Evolutionary conservation across 1,140 invertebrate species (phyloP), one percentile per base, ranked within the genome.

Genomic region (Euschistus heros): DNA sequence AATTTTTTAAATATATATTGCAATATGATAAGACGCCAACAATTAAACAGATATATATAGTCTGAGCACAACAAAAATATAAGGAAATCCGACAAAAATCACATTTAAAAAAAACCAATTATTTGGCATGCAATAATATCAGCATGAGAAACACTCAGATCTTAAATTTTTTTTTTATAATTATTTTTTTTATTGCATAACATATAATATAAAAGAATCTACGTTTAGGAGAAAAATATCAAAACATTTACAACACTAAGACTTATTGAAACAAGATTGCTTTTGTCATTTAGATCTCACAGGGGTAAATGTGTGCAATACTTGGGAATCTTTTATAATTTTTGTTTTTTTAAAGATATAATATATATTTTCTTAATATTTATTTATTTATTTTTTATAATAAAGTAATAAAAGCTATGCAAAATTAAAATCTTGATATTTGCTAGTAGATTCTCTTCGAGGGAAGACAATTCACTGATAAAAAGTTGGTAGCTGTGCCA

Each of bases 381-480:
- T 46, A 64, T 52, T 18, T 64, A 50, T 33, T 47, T 14, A 15
- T 20, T 14, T 65, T 22, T 60, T 50, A 30, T 37, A 22, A 37
- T 37, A 20, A 50, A 50, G 47, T 50, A 50, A 50, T 47, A 47
- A 64, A 64, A 64, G 50, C 63, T 64, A 64, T 64, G 37, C 62
- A 69, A 67, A 65, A 50, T 65, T 57, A 69, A 69, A 69, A 67
- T 50, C 20, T 47, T 64, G 60, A 67, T 44, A 66, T 65, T 64
- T 61, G 52, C 64, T 62, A 54, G 46, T 54, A 65, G 52, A 46
- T 61, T 61, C 47, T 65, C 63, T 64, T 68, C 54, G 30, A 46
- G 65, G 67, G 67, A 68, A 68, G 67, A 68, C 67, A 26, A 65
- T 55, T 59, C 59, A 68, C 64, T 69, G 62, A 69, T 68, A 69